phyloP scores from a whole-genome alignment of 2,888 invertebrate genomes.

The Lissocephala sabroskyi region DNA sequence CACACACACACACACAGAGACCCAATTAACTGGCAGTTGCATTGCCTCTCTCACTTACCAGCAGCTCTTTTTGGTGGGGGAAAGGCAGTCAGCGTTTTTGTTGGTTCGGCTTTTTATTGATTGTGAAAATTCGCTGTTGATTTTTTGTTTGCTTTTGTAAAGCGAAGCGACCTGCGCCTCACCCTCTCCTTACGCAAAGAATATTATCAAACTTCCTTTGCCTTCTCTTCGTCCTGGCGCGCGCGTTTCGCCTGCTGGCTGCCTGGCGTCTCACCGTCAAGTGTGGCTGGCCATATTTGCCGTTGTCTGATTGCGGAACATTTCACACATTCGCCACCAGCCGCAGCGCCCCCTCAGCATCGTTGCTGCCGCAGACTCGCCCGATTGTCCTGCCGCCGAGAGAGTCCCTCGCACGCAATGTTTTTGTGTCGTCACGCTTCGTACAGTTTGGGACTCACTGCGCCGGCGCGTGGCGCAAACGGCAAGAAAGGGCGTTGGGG shows the following conservation, averaged over 20 bases:
- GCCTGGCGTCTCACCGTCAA: too few relatives aligned
- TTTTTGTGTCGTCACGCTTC: conserved; percentile 33
- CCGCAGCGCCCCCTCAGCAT: conserved; percentile 7
- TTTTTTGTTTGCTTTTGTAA: conserved; percentile 11
- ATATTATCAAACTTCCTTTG: too few relatives aligned
- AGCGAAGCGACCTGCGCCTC: neutral
- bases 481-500: too few relatives aligned
- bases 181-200: conserved; percentile 2
- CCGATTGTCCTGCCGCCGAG: conserved; percentile 25
- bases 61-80: conserved; percentile 16
- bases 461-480: conserved; percentile 39
- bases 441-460: conserved; percentile 27
- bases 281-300: conserved; percentile 2
- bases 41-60: conserved; percentile 29
- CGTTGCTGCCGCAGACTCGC: conserved; percentile 20
- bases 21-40: conserved; percentile 1
- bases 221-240: conserved; percentile 50
- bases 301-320: conserved; percentile 27
- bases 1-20: conserved; percentile 18
- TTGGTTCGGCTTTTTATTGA: conserved; percentile 40
- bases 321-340: conserved; percentile 22
- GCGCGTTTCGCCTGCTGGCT: neutral
- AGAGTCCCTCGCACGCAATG: conserved; percentile 54
- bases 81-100: too few relatives aligned
- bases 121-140: conserved; percentile 27